phyloP scores from a whole-genome alignment of 2,888 invertebrate genomes.

The Phlogophora meticulosa region DNA sequence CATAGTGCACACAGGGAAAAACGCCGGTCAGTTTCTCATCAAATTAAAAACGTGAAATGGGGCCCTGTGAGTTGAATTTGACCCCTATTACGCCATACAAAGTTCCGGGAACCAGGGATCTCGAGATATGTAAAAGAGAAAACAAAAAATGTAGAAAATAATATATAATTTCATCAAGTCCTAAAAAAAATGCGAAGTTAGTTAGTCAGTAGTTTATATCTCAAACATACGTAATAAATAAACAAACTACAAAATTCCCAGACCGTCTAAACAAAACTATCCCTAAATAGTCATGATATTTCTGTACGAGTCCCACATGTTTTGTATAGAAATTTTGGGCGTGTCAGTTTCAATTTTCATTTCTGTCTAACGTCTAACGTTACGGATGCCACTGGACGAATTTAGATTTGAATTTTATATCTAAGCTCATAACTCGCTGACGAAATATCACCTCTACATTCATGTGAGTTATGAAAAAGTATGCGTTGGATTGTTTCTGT shows the following conservation, averaged over 20 bases:
- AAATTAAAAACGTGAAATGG: too few relatives aligned
- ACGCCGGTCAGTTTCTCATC: too few relatives aligned
- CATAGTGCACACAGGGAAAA: too few relatives aligned
- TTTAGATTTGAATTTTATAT: slow-evolving; percentile 57
- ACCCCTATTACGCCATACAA: too few relatives aligned
- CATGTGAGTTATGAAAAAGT: slow-evolving; percentile 7
- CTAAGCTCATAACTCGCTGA: slow-evolving; percentile 39
- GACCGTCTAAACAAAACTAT: slow-evolving; percentile 11
- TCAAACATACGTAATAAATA: too few relatives aligned
- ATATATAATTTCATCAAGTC: too few relatives aligned
- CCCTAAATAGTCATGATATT: slow-evolving; percentile 16
- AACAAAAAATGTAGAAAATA: too few relatives aligned
- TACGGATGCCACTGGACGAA: slow-evolving; percentile 22
- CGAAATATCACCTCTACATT: slow-evolving; percentile 18
- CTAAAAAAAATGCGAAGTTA: too few relatives aligned
- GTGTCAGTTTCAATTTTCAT: slow-evolving; percentile 44
- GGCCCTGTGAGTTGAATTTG: too few relatives aligned
- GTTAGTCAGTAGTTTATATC: too few relatives aligned
- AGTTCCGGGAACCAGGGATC: too few relatives aligned
- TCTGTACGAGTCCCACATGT: slow-evolving; percentile 21
- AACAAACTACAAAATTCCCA: slow-evolving; percentile 10
- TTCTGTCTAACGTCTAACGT: slow-evolving; percentile 10
- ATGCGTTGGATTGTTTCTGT: not conserved
- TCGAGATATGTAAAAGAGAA: too few relatives aligned
- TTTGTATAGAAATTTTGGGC: slow-evolving; percentile 23